These are phyloP conservation scores for Serilophus lunatus DNA, from an alignment of 2,113 vertebrate genomes.

Conservation along the genomic window DNA sequence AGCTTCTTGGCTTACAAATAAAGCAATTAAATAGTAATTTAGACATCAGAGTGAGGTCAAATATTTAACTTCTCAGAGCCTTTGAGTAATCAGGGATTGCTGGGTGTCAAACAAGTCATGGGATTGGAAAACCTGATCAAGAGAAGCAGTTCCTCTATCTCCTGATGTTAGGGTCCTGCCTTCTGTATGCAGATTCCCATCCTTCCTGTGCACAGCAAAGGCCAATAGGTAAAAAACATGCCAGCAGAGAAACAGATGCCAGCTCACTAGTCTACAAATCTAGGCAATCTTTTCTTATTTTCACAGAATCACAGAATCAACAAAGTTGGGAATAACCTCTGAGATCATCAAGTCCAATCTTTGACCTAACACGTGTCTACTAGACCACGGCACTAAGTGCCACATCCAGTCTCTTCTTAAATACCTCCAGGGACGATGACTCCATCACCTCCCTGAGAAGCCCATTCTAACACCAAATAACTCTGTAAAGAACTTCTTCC, in stretches of 20 bases:
- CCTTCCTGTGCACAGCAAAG: neutral
- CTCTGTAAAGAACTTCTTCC: no score
- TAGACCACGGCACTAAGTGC: no score
- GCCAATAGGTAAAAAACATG: neutral
- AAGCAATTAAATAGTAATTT: neutral
- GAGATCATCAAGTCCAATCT: no score
- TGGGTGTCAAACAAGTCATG: neutral
- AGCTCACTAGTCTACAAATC: neutral
- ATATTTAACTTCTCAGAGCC: neutral
- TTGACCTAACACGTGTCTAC: no score
- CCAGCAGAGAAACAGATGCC: neutral
- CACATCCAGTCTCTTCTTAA: no score
- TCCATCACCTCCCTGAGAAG: no score
- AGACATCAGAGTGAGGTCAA: neutral
- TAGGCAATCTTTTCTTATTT: neutral
- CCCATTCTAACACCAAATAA: no score
- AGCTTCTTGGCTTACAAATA: constrained; percentile 1
- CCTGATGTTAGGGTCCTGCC: neutral
- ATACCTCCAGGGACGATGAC: no score
- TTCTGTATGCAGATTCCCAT: neutral
- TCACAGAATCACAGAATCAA: no score
- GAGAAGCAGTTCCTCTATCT: neutral
- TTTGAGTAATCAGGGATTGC: neutral
- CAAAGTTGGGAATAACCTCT: no score
- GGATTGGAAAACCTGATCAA: neutral